Evolutionary conservation across 2,113 vertebrate genomes (phyloP).

Genomic region (Gila orcuttii): DNA sequence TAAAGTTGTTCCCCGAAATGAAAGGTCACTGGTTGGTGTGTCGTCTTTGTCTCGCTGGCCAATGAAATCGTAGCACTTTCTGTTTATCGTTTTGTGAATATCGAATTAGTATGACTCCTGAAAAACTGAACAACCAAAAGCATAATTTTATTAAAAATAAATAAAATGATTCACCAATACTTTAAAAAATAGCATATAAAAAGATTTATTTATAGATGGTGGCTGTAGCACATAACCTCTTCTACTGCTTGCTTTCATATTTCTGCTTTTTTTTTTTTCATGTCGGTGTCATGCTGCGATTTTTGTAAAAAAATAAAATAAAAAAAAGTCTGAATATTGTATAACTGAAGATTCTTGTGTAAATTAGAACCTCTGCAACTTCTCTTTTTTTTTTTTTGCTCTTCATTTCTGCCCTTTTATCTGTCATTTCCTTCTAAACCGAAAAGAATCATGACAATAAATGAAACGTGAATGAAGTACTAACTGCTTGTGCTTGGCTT

Average conservation of each 20-base stretch:
- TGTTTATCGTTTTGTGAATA: conserved; percentile 7
- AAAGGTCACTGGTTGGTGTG: neutral
- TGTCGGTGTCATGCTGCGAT: conserved; percentile 65
- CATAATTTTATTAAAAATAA: neutral
- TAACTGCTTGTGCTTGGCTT: conserved; percentile 62
- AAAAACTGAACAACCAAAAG: neutral
- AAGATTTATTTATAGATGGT: conserved; percentile 32
- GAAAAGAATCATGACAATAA: conserved; percentile 77
- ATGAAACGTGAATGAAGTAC: conserved; percentile 66
- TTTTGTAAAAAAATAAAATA: conserved; percentile 52
- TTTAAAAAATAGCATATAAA: neutral
- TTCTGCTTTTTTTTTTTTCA: conserved; percentile 61
- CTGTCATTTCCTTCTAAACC: conserved; percentile 68
- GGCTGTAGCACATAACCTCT: conserved; percentile 73
- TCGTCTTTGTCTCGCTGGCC: conserved; percentile 8
- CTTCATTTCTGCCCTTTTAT: conserved; percentile 66
- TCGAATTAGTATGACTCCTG: neutral
- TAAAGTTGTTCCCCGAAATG: neutral
- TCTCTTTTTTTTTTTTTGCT: conserved; percentile 42
- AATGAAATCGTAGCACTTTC: conserved; percentile 47
- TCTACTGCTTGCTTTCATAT: conserved; percentile 69
- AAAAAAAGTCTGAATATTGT: conserved; percentile 60
- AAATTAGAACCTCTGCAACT: conserved; percentile 64
- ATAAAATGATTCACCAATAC: neutral
- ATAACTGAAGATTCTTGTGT: conserved; percentile 69